Base-by-base conservation (phyloP, 2,797 vertebrate genomes). In the Merluccius polli region DNA sequence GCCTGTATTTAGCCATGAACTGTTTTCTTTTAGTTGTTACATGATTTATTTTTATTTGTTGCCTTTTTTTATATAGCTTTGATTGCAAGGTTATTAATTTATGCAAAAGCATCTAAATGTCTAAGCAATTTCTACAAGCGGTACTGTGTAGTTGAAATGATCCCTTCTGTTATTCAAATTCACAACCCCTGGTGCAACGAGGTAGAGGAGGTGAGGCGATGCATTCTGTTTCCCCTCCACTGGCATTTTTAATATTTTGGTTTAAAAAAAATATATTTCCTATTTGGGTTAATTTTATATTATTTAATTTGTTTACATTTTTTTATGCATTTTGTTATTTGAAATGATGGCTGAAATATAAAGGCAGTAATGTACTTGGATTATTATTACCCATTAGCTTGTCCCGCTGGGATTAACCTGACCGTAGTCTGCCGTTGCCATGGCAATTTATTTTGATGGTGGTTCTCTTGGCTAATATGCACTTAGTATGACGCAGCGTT, bases 301-400 rank as follows among this genome's bases (percentile, higher is more conserved):
- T 88, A 29, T 85, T 86, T 12, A 77, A 77, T 83, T 86, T 89
- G 87, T 91, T 92, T 90, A 91, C 84, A 87, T 88, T 91, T 89
- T 86, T 76, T 80, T 38, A 72, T 18, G 67, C 29, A 13, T 68
- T 67, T 65, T 75, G 16, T 29, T 33, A 59, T 67, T 79, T 79
- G 70, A 67, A 75, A 81, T 85, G 73, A 74, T 80, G 86, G 88
- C 86, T 84, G 77, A 84, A 27, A 82, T 85, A 82, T 87, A 81
- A 76, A 82, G 76, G 84, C 81, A 70, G 77, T 81, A 70, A 73
- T 75, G 38, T 24, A 33, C 73, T 16, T 48, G 73, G 71, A 24
- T 63, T 52, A 72, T 59, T 35, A 76, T 70, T 72, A 38, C 70
- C 71, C 69, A 63, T 29, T 48, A 70, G 1, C 59, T 5, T n/a